These are phyloP conservation scores for Atta colombica DNA, from an alignment of 1,140 invertebrate species.

Conservation along the genomic window DNA sequence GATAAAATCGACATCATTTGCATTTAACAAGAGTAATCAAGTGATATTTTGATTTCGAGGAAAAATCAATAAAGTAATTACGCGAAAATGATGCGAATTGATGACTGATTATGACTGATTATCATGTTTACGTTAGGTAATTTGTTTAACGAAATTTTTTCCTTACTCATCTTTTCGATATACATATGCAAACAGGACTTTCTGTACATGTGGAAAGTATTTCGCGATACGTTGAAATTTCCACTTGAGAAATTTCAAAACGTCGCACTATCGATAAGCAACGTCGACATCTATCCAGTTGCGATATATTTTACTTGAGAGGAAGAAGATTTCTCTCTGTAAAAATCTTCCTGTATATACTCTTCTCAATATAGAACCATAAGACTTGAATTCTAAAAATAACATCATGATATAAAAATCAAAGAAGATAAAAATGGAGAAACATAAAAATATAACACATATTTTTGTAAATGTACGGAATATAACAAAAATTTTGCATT, in stretches of 20 bases:
- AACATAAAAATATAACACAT: neutral
- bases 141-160: neutral
- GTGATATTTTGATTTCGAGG: neutral
- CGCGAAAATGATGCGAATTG: neutral
- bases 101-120: neutral
- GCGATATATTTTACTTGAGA: slow-evolving; percentile 24
- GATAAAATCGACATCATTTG: neutral
- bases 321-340: slow-evolving; percentile 12
- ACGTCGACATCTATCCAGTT: slow-evolving; percentile 42
- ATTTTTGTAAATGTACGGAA: neutral
- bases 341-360: no score
- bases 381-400: neutral
- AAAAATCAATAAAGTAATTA: slow-evolving; percentile 9
- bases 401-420: slow-evolving; percentile 6
- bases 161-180: neutral
- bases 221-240: slow-evolving; percentile 47
- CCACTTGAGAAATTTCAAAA: slow-evolving; percentile 51
- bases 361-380: neutral
- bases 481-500: neutral
- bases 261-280: slow-evolving; percentile 36
- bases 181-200: neutral
- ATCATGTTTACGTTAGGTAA: slow-evolving; percentile 5
- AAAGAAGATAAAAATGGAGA: neutral
- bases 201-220: neutral
- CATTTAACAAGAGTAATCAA: neutral